Evolutionary conservation across 2,113 vertebrate species (phyloP).

Genomic region (Poeciliopsis prolifica): DNA sequence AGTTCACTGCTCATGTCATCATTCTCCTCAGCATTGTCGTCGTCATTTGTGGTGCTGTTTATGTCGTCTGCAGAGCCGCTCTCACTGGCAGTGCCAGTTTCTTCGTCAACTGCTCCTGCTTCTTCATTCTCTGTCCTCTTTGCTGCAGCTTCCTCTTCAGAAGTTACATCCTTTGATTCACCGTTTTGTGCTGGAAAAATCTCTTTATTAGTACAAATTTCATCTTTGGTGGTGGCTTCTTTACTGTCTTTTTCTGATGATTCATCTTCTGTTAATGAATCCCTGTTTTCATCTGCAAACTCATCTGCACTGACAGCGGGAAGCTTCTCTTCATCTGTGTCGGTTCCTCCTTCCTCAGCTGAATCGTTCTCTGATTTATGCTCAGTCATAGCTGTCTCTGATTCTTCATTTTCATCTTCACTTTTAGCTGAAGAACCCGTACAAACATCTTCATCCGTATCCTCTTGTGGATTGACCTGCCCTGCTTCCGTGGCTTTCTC

Average conservation of each 20-base stretch:
- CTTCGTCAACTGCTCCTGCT: neutral
- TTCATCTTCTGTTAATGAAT: neutral
- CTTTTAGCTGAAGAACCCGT: neutral
- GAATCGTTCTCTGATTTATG: slow-evolving; percentile 16
- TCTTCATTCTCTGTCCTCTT: slow-evolving; percentile 5
- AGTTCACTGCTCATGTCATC: slow-evolving; percentile 1
- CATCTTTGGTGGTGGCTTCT: slow-evolving; percentile 28
- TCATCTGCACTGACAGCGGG: slow-evolving; percentile 7
- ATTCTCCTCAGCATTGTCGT: slow-evolving; percentile 15
- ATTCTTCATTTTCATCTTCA: slow-evolving; percentile 14
- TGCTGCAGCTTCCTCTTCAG: slow-evolving; percentile 26
- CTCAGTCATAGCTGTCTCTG: neutral
- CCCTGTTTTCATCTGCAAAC: slow-evolving; percentile 12
- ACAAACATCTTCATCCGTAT: neutral
- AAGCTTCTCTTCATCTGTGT: slow-evolving; percentile 19
- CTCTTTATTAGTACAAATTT: slow-evolving; percentile 15
- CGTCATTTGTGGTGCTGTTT: slow-evolving; percentile 25
- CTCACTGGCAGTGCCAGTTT: neutral
- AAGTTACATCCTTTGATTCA: slow-evolving; percentile 7
- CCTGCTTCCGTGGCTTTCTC: slow-evolving; percentile 10
- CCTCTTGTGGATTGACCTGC: neutral
- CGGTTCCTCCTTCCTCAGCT: neutral
- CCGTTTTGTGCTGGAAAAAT: slow-evolving; percentile 27
- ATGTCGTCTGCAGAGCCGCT: slow-evolving; percentile 9
- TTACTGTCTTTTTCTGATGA: slow-evolving; percentile 8